phyloP scores from a whole-genome alignment of 1,140 invertebrate genomes.

The Drosophila bocki region DNA sequence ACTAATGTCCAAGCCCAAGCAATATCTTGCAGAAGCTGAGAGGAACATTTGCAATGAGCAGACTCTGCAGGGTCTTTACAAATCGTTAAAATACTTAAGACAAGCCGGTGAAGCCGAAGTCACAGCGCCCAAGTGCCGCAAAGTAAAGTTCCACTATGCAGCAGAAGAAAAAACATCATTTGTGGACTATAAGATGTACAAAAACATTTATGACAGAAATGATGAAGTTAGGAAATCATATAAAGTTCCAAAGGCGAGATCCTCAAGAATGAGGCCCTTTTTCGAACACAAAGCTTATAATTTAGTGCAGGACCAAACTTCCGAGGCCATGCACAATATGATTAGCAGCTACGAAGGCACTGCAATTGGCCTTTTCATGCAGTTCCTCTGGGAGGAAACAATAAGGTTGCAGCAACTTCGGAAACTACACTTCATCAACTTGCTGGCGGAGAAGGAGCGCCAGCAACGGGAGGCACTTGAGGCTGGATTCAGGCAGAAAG shows the following conservation, averaged over 20 bases:
- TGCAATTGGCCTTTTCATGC: constrained; percentile 69
- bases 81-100: constrained; percentile 40
- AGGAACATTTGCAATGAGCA: constrained; percentile 69
- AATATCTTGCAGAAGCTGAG: constrained; percentile 56
- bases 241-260: too few relatives aligned
- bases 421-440: constrained; percentile 88
- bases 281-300: too few relatives aligned
- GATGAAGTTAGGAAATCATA: neutral
- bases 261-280: too few relatives aligned
- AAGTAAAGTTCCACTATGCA: neutral
- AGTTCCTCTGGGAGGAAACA: constrained; percentile 87
- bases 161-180: accelerated
- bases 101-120: neutral
- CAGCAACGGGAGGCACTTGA: constrained; percentile 89
- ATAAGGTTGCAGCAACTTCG: constrained; percentile 89
- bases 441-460: constrained; percentile 88
- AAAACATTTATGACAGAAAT: constrained; percentile 9
- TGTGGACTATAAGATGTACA: neutral
- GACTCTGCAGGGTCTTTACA: constrained; percentile 64
- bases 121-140: constrained; percentile 45
- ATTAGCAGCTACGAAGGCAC: constrained; percentile 66
- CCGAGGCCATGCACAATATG: constrained; percentile 53
- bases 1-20: constrained; percentile 67
- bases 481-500: constrained; percentile 88
- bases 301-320: too few relatives aligned